Percentiles rank a stretch among this genome's conserved stretches.
These are phyloP conservation scores for Rattus rattus DNA, from an alignment of 2,113 vertebrate species.

Conservation along the genomic window DNA sequence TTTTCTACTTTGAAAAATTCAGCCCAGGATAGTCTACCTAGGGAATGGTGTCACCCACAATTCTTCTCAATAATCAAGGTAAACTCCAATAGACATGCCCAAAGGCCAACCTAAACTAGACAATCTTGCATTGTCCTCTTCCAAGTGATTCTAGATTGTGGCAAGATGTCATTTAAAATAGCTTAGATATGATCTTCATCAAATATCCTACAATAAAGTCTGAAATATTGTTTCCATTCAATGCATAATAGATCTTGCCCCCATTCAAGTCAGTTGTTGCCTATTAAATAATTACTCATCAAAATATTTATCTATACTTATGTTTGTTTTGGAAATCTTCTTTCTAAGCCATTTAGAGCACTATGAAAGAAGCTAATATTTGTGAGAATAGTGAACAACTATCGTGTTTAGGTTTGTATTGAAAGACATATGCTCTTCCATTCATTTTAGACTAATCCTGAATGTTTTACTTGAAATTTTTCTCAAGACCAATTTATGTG, in stretches of 20 bases:
- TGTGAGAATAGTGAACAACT: not conserved
- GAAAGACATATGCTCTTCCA: not conserved
- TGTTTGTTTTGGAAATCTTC: slow-evolving; percentile 17
- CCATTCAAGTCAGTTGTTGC: not conserved
- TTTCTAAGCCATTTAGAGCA: not conserved
- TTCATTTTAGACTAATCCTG: not conserved
- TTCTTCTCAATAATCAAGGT: not conserved
- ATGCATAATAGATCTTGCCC: not conserved
- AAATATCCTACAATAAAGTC: not conserved
- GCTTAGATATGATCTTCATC: not conserved
- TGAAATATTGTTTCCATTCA: not conserved
- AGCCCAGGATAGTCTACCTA: not conserved
- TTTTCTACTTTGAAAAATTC: not conserved
- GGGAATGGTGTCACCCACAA: not conserved
- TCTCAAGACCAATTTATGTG: not conserved
- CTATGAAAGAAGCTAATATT: not conserved
- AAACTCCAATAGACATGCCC: not conserved
- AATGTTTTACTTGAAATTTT: slow-evolving; percentile 45
- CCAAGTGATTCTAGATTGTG: not conserved
- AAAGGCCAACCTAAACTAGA: not conserved
- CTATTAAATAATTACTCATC: not conserved
- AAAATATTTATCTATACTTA: not conserved
- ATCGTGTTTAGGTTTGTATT: not conserved
- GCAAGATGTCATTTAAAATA: not conserved
- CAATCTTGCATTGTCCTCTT: not conserved